A percentile compares a stretch with the other conserved stretches of the same genome.
Evolutionary conservation across 2,113 vertebrate genomes (phyloP).

Genomic region (Lasiurus borealis): DNA sequence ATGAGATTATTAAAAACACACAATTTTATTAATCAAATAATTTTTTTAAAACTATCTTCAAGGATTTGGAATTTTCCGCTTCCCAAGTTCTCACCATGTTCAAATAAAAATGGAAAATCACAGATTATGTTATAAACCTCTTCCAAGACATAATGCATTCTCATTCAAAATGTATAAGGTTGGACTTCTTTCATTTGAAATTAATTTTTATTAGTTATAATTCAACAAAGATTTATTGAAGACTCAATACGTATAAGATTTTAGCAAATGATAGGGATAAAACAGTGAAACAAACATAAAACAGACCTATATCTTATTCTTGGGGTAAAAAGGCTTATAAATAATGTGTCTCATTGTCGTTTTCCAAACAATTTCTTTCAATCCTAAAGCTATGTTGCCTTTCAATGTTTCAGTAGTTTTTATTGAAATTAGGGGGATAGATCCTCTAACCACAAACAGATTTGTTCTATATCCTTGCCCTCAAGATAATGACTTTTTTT

Average conservation of each 20-base stretch:
- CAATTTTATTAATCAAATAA: slow-evolving; percentile 56
- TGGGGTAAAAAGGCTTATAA: background rate
- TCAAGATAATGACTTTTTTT: slow-evolving; percentile 10
- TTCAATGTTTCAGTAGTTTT: slow-evolving; percentile 17
- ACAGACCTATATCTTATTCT: background rate
- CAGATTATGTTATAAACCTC: slow-evolving; percentile 59
- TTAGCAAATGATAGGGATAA: background rate
- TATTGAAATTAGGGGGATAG: background rate
- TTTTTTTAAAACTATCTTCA: background rate
- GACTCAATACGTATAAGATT: background rate
- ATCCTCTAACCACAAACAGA: background rate
- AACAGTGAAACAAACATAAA: background rate
- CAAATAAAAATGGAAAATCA: slow-evolving; percentile 80
- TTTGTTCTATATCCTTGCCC: background rate
- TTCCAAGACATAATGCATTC: slow-evolving; percentile 57
- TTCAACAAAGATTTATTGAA: background rate
- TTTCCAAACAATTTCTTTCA: slow-evolving; percentile 56
- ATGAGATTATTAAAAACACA: slow-evolving; percentile 39
- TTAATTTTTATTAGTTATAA: slow-evolving; percentile 40
- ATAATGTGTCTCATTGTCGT: background rate
- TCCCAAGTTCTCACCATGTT: slow-evolving; percentile 31
- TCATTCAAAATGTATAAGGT: slow-evolving; percentile 42
- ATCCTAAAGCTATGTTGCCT: background rate
- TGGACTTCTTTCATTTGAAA: background rate
- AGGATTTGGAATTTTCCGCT: slow-evolving; percentile 77